Evolutionary conservation across 2,797 vertebrate genomes (phyloP), one percentile per base, ranked within the genome.

Genomic region (Characodon lateralis): DNA sequence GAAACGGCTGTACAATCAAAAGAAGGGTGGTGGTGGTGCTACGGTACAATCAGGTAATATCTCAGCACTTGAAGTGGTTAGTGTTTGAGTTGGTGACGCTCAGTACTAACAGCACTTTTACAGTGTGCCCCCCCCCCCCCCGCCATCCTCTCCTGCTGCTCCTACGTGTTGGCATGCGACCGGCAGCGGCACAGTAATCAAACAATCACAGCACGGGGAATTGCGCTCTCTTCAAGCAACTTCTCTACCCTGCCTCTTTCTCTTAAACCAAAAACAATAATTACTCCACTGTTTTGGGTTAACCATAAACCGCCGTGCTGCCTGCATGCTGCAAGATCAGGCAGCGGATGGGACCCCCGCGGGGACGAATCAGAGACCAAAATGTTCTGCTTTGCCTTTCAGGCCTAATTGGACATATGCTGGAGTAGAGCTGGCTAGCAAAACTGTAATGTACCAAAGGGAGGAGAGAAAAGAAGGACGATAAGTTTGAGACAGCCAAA

Each of bases 271-370:
- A 92, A 92, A 93, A 96, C 95, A 96, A 97, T 97, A 98, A 98
- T 98, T 98, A 97, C 96, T 94, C 95, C 95, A 96, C 95, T 94
- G 96, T 98, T 97, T 97, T 94, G 43, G 97, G 97, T 98, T 97
- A 97, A 97, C 96, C 97, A 94, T 96, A 96, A 95, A 94, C 91
- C 93, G 92, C 93, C 91, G 93, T 84, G 94, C 94, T 91, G 96
- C 95, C 94, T 72, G 71, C 94, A 92, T 86, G 95, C 93, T 91
- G 63, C 90, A 90, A 76, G 95, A 96, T 95, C 93, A 94, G 95
- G 96, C 94, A 94, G 94, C 90, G 96, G 95, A 93, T 95, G 96
- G 91, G 94, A 95, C 93, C 95, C 91, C 92, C 89, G 94, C 86
- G 84, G 96, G 95, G 93, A 91, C 90, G 83, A 94, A 95, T 95